Evolutionary conservation across 2,113 vertebrate species (phyloP), one percentile per base, ranked within the genome.

Genomic region (Vulpes ferrilata): DNA sequence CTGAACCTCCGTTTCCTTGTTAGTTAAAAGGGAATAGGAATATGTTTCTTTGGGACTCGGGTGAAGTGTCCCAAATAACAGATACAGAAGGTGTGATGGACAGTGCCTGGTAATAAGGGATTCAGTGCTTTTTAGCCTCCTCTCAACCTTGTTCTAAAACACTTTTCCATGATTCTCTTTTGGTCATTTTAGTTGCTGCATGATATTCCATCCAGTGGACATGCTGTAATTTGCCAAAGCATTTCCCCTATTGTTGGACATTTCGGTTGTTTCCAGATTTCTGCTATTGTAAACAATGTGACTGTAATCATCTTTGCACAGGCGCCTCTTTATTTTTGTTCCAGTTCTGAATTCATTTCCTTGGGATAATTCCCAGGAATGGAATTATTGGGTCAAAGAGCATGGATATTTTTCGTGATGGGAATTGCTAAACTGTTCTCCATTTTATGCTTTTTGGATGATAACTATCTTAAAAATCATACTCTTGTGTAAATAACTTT

Each of bases 201-300:
- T 90, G 96, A 53, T 65, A 32, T 23, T 62, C 32, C 17, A 11
- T 22, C 57, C 20, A 38, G 76, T 38, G 38, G 22, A 7, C 38
- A 3, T 22, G 71, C 53, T 69, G 55, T 69, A 8, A 19, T 79
- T 88, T 88, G 88, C 90, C 73, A 90, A 60, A 80, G 65, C 59
- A 30, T 83, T 96, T 93, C 86, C 85, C 38, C 16, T 67, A 51
- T 71, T 59, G 2, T 13, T 83, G 97, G 87, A 84, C 84, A 81
- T 90, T 96, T 93, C 1, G 65, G 83, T 97, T 90, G 76, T 97
- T 97, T 97, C 94, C 84, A 93, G 74, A 90, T 95, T 90, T 96
- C 74, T 90, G 62, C 38, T 88, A 1, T 95, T 92, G 71, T 84
- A 92, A 90, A 85, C 55, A 92, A 11, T 9, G 20, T 90, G 69